phyloP scores from a whole-genome alignment of 2,797 vertebrate species.

The Gobio occitaniae region DNA sequence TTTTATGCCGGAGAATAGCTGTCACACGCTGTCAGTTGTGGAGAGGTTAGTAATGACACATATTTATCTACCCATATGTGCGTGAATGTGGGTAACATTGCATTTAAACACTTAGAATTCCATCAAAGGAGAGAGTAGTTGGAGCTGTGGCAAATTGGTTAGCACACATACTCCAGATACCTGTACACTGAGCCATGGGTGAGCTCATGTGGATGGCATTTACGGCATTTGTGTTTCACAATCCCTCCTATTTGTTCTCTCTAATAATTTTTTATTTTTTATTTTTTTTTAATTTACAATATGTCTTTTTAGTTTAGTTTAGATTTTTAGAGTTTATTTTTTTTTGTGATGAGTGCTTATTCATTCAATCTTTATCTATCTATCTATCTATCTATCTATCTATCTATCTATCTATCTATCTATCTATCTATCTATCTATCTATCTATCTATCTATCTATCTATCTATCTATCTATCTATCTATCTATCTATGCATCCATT shows the following conservation, averaged over 20 bases:
- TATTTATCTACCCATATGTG: conserved; percentile 35
- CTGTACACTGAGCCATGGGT: not conserved
- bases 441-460: too few relatives aligned
- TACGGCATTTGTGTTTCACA: not conserved
- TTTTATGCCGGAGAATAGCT: conserved; percentile 35
- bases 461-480: too few relatives aligned
- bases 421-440: too few relatives aligned
- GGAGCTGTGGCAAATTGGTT: not conserved
- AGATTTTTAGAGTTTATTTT: too few relatives aligned
- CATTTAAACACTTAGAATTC: conserved; percentile 39
- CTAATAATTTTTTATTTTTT: not conserved
- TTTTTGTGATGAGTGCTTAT: too few relatives aligned
- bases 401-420: too few relatives aligned
- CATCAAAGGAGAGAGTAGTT: conserved; percentile 4
- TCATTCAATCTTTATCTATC: too few relatives aligned
- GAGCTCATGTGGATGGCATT: not conserved
- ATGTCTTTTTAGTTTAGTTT: too few relatives aligned
- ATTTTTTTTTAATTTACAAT: too few relatives aligned
- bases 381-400: too few relatives aligned
- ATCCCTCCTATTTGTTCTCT: not conserved
- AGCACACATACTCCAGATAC: not conserved
- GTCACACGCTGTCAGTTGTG: conserved; percentile 32
- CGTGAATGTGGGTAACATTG: conserved; percentile 4
- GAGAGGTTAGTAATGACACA: conserved; percentile 30
- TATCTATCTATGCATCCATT: too few relatives aligned